These are phyloP conservation scores for Sorex araneus DNA, from an alignment of 2,113 vertebrate species.

Conservation along the genomic window DNA sequence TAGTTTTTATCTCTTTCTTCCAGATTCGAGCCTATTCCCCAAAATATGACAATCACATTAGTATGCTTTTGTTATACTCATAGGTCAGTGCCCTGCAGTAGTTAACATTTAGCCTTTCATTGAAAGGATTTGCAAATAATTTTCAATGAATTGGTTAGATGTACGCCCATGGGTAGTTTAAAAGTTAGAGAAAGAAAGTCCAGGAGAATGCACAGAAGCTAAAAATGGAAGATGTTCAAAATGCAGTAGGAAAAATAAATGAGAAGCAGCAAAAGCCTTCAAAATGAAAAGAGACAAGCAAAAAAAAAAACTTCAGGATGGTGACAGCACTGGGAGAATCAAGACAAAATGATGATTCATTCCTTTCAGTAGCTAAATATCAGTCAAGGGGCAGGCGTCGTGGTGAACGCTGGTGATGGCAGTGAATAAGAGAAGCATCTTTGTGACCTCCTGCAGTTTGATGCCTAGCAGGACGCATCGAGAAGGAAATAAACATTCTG, in stretches of 20 bases:
- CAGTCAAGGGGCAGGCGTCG: not conserved
- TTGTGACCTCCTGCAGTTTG: not conserved
- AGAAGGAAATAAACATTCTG: not conserved
- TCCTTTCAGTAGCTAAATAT: not conserved
- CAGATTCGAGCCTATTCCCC: not conserved
- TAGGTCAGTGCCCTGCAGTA: not conserved
- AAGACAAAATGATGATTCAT: not conserved
- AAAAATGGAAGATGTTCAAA: not conserved
- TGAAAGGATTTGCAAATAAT: not conserved
- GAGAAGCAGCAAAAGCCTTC: not conserved
- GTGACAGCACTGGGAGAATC: not conserved
- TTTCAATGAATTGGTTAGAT: constrained; percentile 11
- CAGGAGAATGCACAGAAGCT: not conserved
- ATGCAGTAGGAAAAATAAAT: not conserved
- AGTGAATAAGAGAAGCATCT: not conserved
- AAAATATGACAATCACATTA: not conserved
- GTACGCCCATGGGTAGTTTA: not conserved
- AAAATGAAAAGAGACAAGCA: not conserved
- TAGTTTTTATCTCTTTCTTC: not conserved
- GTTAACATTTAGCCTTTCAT: not conserved
- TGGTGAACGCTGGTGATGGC: not conserved
- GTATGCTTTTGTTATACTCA: not conserved
- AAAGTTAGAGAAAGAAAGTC: not conserved
- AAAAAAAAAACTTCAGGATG: not conserved
- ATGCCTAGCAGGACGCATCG: not conserved